These are phyloP conservation scores for Rhabdophis nuchalis DNA, from an alignment of 2,797 vertebrate genomes.

Conservation along the genomic window DNA sequence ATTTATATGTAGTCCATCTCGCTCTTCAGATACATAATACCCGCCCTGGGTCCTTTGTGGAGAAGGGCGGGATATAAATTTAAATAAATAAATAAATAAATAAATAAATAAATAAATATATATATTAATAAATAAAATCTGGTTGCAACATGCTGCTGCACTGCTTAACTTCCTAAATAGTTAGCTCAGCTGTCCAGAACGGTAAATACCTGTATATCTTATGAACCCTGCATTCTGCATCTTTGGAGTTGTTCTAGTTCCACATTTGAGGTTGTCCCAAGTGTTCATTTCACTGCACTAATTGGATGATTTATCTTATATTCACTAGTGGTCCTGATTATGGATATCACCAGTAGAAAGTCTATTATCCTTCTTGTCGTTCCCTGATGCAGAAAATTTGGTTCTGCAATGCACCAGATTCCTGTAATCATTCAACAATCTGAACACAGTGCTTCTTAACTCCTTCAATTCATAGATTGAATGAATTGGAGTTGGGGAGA, in stretches of 20 bases:
- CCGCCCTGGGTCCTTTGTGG: no score
- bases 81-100: no score
- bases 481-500: not conserved
- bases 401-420: not conserved
- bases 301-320: not conserved
- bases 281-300: not conserved
- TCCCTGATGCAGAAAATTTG: not conserved
- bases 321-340: not conserved
- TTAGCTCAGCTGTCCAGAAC: not conserved
- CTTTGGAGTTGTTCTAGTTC: not conserved
- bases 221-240: not conserved
- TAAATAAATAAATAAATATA: no score
- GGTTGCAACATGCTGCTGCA: not conserved
- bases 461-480: not conserved
- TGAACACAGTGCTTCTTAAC: not conserved
- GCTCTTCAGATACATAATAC: not conserved
- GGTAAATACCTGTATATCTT: not conserved
- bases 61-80: no score
- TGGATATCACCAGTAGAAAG: not conserved
- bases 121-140: not conserved
- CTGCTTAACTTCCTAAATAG: not conserved
- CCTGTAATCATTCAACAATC: not conserved
- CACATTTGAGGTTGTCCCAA: not conserved
- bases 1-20: not conserved
- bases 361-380: not conserved